A percentile compares a stretch with the other conserved stretches of the same genome.
These are phyloP conservation scores for Prunella himalayana DNA, from an alignment of 2,113 vertebrate species.

Conservation along the genomic window DNA sequence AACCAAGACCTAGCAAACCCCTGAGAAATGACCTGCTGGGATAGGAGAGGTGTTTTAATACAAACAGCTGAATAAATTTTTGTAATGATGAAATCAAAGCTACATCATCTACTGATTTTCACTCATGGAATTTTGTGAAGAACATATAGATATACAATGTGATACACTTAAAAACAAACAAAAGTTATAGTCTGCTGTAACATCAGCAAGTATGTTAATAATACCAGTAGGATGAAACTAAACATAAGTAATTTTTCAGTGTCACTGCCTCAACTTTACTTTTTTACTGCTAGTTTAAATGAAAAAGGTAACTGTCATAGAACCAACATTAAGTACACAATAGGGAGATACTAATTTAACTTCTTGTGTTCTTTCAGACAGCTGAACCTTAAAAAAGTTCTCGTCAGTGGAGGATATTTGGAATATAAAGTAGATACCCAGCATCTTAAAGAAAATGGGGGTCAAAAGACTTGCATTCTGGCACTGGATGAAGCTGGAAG, in stretches of 20 bases:
- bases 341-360: not conserved
- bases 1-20: not conserved
- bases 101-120: not conserved
- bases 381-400: constrained; percentile 91
- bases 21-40: not conserved
- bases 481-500: constrained; percentile 91
- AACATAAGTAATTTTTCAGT: not conserved
- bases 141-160: not conserved
- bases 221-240: not conserved
- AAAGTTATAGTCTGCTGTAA: not conserved
- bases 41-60: not conserved
- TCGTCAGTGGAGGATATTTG: constrained; percentile 88
- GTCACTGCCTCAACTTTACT: not conserved
- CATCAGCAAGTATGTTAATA: not conserved
- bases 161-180: not conserved
- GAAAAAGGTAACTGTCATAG: not conserved
- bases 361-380: constrained; percentile 76
- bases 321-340: not conserved
- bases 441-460: constrained; percentile 85
- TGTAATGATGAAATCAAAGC: not conserved
- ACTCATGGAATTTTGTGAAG: not conserved
- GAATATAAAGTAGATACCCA: constrained; percentile 90
- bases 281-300: not conserved
- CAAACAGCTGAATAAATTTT: not conserved
- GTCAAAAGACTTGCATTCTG: constrained; percentile 84